phyloP scores from a whole-genome alignment of 2,888 invertebrate species.

The Chrysolina oricalcia region DNA sequence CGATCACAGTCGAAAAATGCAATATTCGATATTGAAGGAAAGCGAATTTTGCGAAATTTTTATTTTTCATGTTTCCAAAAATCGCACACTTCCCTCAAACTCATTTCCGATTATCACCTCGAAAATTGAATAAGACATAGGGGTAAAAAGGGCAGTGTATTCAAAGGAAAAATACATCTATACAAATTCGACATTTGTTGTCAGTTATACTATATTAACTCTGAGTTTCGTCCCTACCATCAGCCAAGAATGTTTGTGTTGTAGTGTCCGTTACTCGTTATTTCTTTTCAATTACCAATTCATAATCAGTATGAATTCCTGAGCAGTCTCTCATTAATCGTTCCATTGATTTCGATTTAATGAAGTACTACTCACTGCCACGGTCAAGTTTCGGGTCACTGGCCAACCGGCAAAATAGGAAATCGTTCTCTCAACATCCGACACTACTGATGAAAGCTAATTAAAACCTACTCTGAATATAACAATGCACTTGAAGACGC shows the following conservation, averaged over 20 bases:
- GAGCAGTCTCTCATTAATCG: not conserved
- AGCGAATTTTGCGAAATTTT: too few species aligned
- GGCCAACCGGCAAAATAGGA: conserved; percentile 12
- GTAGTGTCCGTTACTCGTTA: not conserved
- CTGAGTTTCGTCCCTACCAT: not conserved
- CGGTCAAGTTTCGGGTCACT: conserved; percentile 12
- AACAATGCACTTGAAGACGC: not conserved
- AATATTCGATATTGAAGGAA: too few species aligned
- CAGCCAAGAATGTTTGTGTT: not conserved
- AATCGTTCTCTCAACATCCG: conserved; percentile 6
- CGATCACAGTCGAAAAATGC: too few species aligned
- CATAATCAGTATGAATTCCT: not conserved
- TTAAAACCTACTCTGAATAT: not conserved
- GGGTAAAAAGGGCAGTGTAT: too few species aligned
- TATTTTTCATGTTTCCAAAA: too few species aligned
- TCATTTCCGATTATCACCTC: too few species aligned
- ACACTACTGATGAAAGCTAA: conserved; percentile 11
- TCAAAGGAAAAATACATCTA: too few species aligned
- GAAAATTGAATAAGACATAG: too few species aligned
- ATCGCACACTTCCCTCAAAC: too few species aligned
- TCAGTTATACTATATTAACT: too few species aligned
- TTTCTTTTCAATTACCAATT: not conserved
- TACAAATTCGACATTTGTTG: too few species aligned
- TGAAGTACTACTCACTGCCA: not conserved
- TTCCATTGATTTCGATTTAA: not conserved